Base-by-base conservation (phyloP, 2,797 vertebrate species). In the Nothura maculosa region DNA sequence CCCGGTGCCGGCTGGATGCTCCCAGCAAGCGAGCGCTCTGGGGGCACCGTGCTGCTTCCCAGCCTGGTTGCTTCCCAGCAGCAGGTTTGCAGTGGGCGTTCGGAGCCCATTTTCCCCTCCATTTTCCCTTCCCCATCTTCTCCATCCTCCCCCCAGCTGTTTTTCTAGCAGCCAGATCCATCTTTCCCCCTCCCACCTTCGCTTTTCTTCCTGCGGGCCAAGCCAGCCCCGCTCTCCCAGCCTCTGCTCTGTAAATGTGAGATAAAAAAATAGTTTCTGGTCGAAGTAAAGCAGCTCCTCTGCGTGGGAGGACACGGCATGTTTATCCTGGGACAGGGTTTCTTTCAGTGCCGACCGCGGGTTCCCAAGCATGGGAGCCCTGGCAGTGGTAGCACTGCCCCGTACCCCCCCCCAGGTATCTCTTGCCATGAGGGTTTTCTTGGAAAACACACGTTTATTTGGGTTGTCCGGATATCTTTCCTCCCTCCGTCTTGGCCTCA, bases 1-100 rank as follows among this genome's bases (percentile, higher is more conserved):
- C 36, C 25, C 28, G 11, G 60, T 6, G 22, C 60, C 25, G 9
- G 28, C 25, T 6, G 32, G 38, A 3, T 32, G 54, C 15, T 69
- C 74, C 48, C 48, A 13, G 47, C 48, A 25, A 13, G 48, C 48
- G 24, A 50, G 24, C 48, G 18, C 27, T 4, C 45, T 0, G 0
- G 30, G 27, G 25, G 30, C 42, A 62, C 64, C n/a, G 77, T 5
- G 0, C 4, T 24, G 20, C 36, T 54, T 78, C 42, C 1, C 1
- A 40, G 67, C 4, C 63, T 4, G 1, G 17, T 22, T 12, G 3
- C 40, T 40, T 40, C 72, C 32, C 17, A 0, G 0, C 36, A 69
- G 60, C 30, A 30, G 52, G 24, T 10, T 67, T n/a, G 28, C 64
- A 30, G 67, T 50, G 16, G 66, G 1, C 1, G 0, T 50, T 54